Base-by-base conservation (phyloP, 1,140 invertebrate species). In the Bradysia coprophila region DNA sequence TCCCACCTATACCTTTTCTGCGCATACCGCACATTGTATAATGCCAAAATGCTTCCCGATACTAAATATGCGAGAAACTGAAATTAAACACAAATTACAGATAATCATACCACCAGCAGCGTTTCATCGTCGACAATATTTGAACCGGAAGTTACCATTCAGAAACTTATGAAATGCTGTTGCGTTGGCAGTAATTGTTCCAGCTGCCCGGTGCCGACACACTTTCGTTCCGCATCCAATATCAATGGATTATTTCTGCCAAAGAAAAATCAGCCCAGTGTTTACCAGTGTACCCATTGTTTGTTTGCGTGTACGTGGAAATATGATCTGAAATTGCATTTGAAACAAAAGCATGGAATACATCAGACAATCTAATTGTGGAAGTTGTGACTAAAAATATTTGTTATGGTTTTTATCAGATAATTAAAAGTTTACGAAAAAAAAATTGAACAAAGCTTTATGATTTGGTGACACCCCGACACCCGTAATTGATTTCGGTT, bases 271-370 rank as follows among this genome's bases (percentile, higher is more conserved):
- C 16, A 8, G 3, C 54, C 48, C 39, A 47, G 48, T 23, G 50
- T 54, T 43, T 60, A 60, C 24, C 49, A 57, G 38, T 60, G 57
- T 38, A 57, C 57, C 36, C 59, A 57, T 43, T 60, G 57, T 41
- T 50, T 46, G 37, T 60, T 60, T 38, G 47, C 45, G 37, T 60
- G 57, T 43, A 56, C 55, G 18, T 60, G 57, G 57, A 55, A 54
- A 19, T 60, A 60, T 38, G 57, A 60, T 46, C 42, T 60, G 22
- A 59, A 59, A 41, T 40, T 60, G 43, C 57, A 60, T 45, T 42
- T 60, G 43, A 40, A 56, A 21, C 57, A 59, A 32, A 60, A 60
- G 38, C 57, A 60, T 40, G 57, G 57, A 40, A 60, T 60, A 40
- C 57, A 58, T 45, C 48, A 57, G 18, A 58, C 58, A 45, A 57